Base-by-base conservation (phyloP, 2,888 invertebrate species). In the Microctonus brassicae region DNA sequence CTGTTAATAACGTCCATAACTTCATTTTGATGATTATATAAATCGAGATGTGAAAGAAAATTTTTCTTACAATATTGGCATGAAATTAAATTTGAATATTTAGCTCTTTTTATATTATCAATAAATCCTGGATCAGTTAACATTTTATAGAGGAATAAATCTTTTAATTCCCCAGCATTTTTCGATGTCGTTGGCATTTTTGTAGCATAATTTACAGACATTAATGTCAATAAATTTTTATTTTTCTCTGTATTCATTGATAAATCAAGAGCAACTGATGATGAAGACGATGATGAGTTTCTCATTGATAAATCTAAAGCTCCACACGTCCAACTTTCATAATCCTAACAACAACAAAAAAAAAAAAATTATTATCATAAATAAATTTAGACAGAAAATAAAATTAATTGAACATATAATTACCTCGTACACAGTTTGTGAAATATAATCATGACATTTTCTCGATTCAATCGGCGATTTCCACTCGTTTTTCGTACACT, bases 121-220 rank as follows among this genome's bases (percentile, higher is more conserved):
- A 83, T 66, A 57, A 86, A 84, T 9, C 77, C 75, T 1, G 86
- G 83, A 69, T 86, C 84, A 0, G 85, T 86, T 80, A 86, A 83
- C 61, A 86, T 83, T 55, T 85, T 82, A 53, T 86, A 86, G 0
- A 86, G 80, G 58, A 82, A 82, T 2, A 85, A 83, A 36, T 83
- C 78, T 68, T 83, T 82, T 20, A 83, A 76, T 1, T 80, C 78
- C 39, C 73, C 72, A 0, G 52, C 2, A 13, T 69, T 36, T 69
- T 69, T 17, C 22, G 68, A 13, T 1, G 63, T 55, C 36, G 69
- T 57, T 11, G 55, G 33, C 24, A 42, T 36, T 0, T 26, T 61
- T 2, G 47, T n/a, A 13, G 76, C 65, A 5, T 4, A 55, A 0
- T 55, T 9, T 7, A 47, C 7, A 13, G 10, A 2, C 29, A 24